Conservation (phyloP, 2,888 invertebrate genomes). For the Gryllus longicercus region DNA sequence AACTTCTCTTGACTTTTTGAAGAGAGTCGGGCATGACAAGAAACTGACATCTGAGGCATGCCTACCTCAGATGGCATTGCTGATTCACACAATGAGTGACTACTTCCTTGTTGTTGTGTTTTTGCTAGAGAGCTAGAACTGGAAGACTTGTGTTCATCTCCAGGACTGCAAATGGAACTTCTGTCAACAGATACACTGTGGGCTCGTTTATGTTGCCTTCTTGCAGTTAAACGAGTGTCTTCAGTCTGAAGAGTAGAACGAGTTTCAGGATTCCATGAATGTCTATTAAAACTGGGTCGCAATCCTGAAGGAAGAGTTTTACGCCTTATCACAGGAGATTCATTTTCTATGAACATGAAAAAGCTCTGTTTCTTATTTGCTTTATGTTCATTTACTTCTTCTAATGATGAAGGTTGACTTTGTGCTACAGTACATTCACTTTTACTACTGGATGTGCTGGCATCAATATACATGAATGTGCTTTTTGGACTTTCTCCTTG, state of each 20-base stretch:
- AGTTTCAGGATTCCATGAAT: slow-evolving; percentile 51
- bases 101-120: slow-evolving; percentile 39
- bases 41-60: slow-evolving; percentile 27
- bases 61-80: slow-evolving; percentile 32
- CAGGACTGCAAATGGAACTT: slow-evolving; percentile 25
- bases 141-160: slow-evolving; percentile 33
- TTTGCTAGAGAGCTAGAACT: slow-evolving; percentile 34
- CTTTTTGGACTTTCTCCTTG: slow-evolving; percentile 3
- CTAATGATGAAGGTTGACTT: slow-evolving; percentile 21
- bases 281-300: slow-evolving; percentile 46
- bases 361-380: slow-evolving; percentile 39
- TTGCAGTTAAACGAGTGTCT: slow-evolving; percentile 20
- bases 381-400: slow-evolving; percentile 26
- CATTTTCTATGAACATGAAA: slow-evolving; percentile 53
- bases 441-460: slow-evolving; percentile 22
- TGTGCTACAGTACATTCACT: slow-evolving; percentile 25
- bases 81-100: slow-evolving; percentile 44
- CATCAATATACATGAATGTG: slow-evolving; percentile 37
- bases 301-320: slow-evolving; percentile 47
- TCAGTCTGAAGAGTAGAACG: slow-evolving; percentile 28
- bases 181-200: slow-evolving; percentile 49
- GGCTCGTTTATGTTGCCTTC: slow-evolving; percentile 49
- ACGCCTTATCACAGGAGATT: slow-evolving; percentile 49
- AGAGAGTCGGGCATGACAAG: slow-evolving; percentile 24
- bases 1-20: slow-evolving; percentile 26